A percentile compares a stretch with the other conserved stretches of the same genome.
Conservation (phyloP, 2,888 invertebrate genomes). For the Cantharis rufa region DNA sequence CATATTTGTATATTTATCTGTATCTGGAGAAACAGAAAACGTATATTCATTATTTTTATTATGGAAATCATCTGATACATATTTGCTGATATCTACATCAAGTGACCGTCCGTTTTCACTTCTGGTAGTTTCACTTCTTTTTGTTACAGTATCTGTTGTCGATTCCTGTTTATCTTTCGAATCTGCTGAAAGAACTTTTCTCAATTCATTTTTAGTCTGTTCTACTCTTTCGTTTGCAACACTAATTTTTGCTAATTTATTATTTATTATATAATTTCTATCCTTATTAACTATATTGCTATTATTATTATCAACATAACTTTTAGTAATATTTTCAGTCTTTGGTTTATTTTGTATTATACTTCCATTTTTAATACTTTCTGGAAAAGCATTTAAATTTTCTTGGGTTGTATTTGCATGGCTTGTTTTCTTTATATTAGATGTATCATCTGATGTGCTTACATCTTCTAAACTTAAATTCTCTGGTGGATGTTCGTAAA, state of each 20-base stretch:
- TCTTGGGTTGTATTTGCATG: neutral
- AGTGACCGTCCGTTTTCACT: constrained; percentile 46
- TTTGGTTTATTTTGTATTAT: constrained; percentile 39
- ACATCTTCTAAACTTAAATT: constrained; percentile 3
- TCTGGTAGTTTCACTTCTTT: constrained; percentile 11
- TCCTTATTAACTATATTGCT: constrained; percentile 21
- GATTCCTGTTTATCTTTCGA: neutral
- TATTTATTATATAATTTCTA: neutral
- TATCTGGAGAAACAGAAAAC: constrained; percentile 57
- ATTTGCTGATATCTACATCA: constrained; percentile 54
- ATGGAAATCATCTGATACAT: constrained; percentile 59
- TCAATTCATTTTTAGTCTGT: neutral
- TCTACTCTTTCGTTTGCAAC: neutral
- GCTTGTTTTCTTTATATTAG: constrained; percentile 4
- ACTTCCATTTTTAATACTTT: constrained; percentile 1
- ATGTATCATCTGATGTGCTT: neutral
- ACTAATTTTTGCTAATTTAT: neutral
- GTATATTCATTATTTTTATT: constrained; percentile 60
- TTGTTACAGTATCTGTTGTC: neutral
- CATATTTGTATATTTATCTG: constrained; percentile 44
- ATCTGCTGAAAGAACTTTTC: neutral
- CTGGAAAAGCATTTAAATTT: neutral
- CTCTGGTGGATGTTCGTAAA: constrained; percentile 9
- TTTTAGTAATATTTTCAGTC: constrained; percentile 43
- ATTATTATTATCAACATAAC: constrained; percentile 11